Evolutionary conservation across 2,113 vertebrate genomes (phyloP), one percentile per base, ranked within the genome.

Genomic region (Diadophis punctatus): DNA sequence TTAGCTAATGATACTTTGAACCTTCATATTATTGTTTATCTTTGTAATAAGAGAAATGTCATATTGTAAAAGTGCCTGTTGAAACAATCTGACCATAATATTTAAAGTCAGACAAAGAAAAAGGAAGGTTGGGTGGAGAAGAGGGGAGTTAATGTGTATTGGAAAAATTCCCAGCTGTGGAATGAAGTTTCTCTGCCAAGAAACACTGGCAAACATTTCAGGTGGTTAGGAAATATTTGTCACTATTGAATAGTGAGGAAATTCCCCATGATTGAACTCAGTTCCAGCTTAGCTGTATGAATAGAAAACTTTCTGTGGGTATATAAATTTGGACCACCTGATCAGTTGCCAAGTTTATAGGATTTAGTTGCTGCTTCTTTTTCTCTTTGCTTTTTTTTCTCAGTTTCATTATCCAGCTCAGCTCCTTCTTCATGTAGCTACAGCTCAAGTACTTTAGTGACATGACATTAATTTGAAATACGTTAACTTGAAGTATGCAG

Each of bases 401-500:
- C 30, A 91, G 16, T 91, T 55, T 95, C 90, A 94, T 93, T 93
- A 96, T 85, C 80, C 88, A 95, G 30, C 88, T 95, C 52, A 0
- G 0, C 3, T 34, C 16, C 90, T 56, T 18, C 89, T 94, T 94
- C 94, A 93, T 95, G 93, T 96, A 96, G 95, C 96, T 95, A 95
- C 94, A 96, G 95, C 94, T 96, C 95, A 96, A 94, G 91, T 91
- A 96, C 92, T 95, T 95, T 80, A 94, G 90, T 90, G 92, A 90
- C 80, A 53, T 96, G 96, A 96, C 94, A 96, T 89, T 91, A 95
- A 96, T 91, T 92, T 94, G 95, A 96, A 96, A 93, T 96, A 96
- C 94, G 96, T 80, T 80, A 95, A 96, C 91, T 91, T 94, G 95
- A 96, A 96, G 93, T 96, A 96, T 96, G 96, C 95, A 92, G 96